Conservation (phyloP, 2,888 invertebrate species). For the Chloroclystis v-ata region DNA sequence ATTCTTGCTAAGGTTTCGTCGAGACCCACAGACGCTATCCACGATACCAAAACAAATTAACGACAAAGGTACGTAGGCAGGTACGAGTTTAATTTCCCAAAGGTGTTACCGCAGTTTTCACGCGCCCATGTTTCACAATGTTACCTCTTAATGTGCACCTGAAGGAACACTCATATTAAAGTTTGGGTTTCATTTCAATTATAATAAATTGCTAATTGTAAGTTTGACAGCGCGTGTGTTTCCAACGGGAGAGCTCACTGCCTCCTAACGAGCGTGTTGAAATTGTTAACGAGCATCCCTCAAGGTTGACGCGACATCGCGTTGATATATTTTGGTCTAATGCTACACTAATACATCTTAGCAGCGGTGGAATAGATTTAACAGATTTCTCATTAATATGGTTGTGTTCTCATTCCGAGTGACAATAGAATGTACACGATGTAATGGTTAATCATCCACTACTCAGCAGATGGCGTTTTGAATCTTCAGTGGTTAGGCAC, state of each 20-base stretch:
- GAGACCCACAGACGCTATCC: constrained; percentile 31
- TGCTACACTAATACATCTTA: background rate
- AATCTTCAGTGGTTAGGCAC: too few species aligned
- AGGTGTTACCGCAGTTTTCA: constrained; percentile 51
- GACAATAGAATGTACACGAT: too few species aligned
- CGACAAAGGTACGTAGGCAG: constrained; percentile 41
- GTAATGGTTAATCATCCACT: too few species aligned
- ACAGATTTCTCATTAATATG: too few species aligned
- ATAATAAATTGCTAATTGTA: constrained; percentile 25
- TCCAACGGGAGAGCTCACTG: constrained; percentile 6
- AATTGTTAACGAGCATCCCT: constrained; percentile 9
- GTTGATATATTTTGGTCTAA: background rate
- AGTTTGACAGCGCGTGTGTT: constrained; percentile 10
- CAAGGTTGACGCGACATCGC: background rate
- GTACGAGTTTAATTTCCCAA: constrained; percentile 68
- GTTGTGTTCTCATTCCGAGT: too few species aligned
- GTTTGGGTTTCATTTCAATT: constrained; percentile 32
- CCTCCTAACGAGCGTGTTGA: constrained; percentile 7
- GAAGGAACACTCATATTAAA: constrained; percentile 34
- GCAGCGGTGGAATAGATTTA: background rate
- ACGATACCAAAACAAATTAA: constrained; percentile 65
- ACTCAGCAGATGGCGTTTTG: too few species aligned
- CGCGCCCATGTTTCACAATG: constrained; percentile 39
- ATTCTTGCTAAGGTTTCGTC: constrained; percentile 16
- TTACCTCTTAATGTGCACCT: constrained; percentile 34